These are phyloP conservation scores for Origma solitaria DNA, from an alignment of 2,113 vertebrate genomes.

Conservation along the genomic window DNA sequence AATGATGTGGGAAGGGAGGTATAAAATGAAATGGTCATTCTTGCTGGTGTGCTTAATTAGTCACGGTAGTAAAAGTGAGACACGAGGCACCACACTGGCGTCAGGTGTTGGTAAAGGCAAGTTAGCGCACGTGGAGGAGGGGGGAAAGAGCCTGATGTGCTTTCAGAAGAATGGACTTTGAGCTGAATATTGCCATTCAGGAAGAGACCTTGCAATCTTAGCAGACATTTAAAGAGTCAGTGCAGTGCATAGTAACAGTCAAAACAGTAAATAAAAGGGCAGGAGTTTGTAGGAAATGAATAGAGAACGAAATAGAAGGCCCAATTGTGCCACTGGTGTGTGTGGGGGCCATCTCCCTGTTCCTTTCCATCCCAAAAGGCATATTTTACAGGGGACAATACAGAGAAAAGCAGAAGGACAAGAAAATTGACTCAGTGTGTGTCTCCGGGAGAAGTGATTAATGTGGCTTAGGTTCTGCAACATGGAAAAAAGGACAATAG, in stretches of 20 bases:
- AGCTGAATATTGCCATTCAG: background rate
- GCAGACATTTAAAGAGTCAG: background rate
- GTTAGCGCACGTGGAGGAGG: background rate
- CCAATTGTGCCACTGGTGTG: background rate
- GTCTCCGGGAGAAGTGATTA: background rate
- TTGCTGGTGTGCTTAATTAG: background rate
- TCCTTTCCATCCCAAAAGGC: background rate
- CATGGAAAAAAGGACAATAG: background rate
- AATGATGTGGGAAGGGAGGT: background rate
- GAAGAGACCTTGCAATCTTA: background rate
- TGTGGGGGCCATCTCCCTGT: background rate
- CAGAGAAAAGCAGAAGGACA: background rate
- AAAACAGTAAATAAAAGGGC: slow-evolving; percentile 51
- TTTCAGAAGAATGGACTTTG: background rate
- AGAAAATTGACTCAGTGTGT: background rate
- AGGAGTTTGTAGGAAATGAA: slow-evolving; percentile 18
- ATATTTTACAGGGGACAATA: background rate
- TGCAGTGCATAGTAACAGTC: slow-evolving; percentile 30
- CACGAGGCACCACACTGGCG: rapidly evolving
- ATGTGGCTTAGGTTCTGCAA: background rate
- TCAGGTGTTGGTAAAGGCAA: background rate
- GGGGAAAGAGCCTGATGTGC: background rate
- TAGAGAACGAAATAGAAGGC: slow-evolving; percentile 26
- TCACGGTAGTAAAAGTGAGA: background rate
- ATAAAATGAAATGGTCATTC: background rate